Conservation (phyloP, 2,888 invertebrate species). For the Ophioninae sp. region DNA sequence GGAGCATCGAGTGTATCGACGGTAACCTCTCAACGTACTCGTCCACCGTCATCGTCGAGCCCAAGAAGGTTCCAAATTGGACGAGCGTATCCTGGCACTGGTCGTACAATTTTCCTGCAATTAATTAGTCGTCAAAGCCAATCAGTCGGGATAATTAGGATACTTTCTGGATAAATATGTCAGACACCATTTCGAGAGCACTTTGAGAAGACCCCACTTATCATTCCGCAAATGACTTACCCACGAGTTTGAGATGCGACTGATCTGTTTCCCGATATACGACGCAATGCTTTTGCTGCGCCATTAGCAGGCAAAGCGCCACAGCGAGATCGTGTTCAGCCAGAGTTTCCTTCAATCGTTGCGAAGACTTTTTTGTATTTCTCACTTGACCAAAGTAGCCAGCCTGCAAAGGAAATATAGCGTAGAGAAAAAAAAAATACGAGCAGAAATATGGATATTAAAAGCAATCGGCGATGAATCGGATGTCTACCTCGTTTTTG, state of each 20-base stretch:
- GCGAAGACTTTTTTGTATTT: constrained; percentile 97
- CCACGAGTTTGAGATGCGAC: constrained; percentile 94
- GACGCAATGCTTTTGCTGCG: constrained; percentile 98
- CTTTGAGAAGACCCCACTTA: neutral
- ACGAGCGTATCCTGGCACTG: constrained; percentile 99
- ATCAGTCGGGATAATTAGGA: neutral
- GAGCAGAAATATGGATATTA: neutral
- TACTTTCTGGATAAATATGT: neutral
- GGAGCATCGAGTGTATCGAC: constrained; percentile 92
- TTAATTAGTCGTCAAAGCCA: neutral
- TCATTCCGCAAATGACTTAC: constrained; percentile 71
- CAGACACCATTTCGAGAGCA: neutral
- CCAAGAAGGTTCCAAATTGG: constrained; percentile 98
- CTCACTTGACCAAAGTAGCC: constrained; percentile 98
- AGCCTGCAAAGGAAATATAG: constrained; percentile 84
- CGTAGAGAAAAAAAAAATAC: neutral
- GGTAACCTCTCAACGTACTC: constrained; percentile 96
- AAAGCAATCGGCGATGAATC: neutral
- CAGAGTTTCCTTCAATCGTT: constrained; percentile 96
- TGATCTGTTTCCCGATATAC: constrained; percentile 92
- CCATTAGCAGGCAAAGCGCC: constrained; percentile 95
- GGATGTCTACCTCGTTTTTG: constrained; percentile 90
- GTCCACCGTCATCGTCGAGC: constrained; percentile 95
- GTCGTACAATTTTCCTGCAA: constrained; percentile 87
- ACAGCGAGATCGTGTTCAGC: constrained; percentile 96